Evolutionary conservation across 1,140 invertebrate genomes (phyloP).

Genomic region (Ooceraea biroi): DNA sequence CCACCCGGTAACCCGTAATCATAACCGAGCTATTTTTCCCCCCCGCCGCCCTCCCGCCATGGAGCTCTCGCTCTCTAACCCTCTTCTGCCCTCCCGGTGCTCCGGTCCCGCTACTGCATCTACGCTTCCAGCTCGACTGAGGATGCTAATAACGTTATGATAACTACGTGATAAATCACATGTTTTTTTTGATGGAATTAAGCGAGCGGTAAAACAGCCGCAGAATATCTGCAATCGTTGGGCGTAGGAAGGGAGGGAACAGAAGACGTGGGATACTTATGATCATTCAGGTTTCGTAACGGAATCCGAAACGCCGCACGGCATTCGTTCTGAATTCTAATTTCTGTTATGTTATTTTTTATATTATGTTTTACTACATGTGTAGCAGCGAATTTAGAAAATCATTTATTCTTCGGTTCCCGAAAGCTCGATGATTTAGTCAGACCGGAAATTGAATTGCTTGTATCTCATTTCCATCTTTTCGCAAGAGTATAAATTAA

Average conservation of each 20-base stretch:
- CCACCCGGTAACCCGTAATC: conserved; percentile 75
- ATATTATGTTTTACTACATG: no score
- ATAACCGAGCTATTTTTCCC: conserved; percentile 74
- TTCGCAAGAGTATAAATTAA: no score
- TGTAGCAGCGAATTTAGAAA: background rate
- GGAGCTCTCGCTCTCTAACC: no score
- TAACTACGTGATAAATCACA: background rate
- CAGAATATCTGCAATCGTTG: background rate
- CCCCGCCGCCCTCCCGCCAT: background rate
- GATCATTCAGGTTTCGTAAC: no score
- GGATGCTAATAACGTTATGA: conserved; percentile 14
- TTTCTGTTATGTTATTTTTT: no score
- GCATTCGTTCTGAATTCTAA: no score
- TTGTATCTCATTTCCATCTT: no score
- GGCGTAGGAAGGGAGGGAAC: no score
- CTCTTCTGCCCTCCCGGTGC: background rate
- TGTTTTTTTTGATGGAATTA: background rate
- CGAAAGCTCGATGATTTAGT: no score
- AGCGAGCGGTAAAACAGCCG: background rate
- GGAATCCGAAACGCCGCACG: no score
- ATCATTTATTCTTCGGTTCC: background rate
- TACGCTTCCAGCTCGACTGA: conserved; percentile 21
- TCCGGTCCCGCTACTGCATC: conserved; percentile 26
- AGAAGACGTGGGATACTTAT: background rate
- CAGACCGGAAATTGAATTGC: no score